Percentiles rank a stretch among this genome's conserved stretches.
phyloP scores from a whole-genome alignment of 2,113 vertebrate genomes.

The Vidua macroura region DNA sequence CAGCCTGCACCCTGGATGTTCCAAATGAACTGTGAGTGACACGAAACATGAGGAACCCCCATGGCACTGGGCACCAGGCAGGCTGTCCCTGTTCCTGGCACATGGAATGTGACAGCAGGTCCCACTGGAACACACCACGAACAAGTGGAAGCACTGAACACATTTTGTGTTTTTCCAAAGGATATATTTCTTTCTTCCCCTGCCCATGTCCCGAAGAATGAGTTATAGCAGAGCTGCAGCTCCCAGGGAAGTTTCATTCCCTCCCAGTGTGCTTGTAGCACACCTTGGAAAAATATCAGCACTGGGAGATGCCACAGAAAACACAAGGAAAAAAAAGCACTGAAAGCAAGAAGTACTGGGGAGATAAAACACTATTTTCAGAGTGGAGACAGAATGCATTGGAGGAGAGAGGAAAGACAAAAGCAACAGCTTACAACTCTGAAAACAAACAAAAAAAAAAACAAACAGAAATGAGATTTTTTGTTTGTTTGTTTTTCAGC shows the following conservation, averaged over 20 bases:
- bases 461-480: accelerated
- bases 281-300: not conserved
- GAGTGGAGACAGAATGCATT: not conserved
- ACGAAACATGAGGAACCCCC: not conserved
- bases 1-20: not conserved
- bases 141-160: not conserved
- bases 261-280: accelerated
- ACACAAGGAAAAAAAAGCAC: not conserved
- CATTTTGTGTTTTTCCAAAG: not conserved
- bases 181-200: not conserved
- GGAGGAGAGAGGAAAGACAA: not conserved
- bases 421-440: not conserved
- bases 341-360: not conserved
- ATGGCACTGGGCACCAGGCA: not conserved
- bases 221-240: not conserved
- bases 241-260: not conserved
- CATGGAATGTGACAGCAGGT: not conserved
- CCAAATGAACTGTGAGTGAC: not conserved
- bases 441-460: not conserved
- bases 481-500: not conserved
- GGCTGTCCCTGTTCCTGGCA: not conserved
- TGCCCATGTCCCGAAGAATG: not conserved
- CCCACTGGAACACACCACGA: not conserved
- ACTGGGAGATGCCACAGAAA: not conserved
- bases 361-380: not conserved